Evolutionary conservation across 2,113 vertebrate genomes (phyloP).

Genomic region (Mirounga angustirostris): DNA sequence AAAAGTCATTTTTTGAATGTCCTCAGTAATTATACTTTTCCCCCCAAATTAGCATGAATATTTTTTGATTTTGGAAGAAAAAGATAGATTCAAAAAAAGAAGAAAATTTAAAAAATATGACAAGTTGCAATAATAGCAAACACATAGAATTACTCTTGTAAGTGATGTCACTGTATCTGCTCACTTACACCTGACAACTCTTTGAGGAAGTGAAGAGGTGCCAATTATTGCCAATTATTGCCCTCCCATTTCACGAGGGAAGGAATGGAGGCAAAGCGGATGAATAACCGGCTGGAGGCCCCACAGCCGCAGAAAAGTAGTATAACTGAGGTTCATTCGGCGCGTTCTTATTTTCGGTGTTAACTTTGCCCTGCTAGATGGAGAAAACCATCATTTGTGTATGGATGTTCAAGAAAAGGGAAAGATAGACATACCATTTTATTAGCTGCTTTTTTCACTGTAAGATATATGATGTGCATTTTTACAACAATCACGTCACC

Average conservation of each 20-base stretch:
- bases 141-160: not conserved
- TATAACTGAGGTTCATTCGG: not conserved
- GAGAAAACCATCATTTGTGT: fast-evolving
- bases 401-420: not conserved
- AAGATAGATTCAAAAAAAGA: not conserved
- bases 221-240: no score
- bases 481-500: not conserved
- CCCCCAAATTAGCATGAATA: not conserved
- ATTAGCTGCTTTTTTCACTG: not conserved
- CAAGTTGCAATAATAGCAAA: not conserved
- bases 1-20: not conserved
- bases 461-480: no score
- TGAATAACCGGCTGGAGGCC: not conserved
- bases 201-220: no score
- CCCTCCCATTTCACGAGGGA: not conserved
- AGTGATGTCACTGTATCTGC: not conserved
- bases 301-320: fast-evolving
- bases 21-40: not conserved
- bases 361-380: not conserved
- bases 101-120: not conserved
- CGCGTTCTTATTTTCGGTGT: not conserved
- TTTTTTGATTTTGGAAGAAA: not conserved
- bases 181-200: not conserved
- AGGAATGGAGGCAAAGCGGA: not conserved
- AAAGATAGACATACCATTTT: fast-evolving